These are phyloP conservation scores for Callithrix jacchus DNA, from an alignment of 2,113 vertebrate genomes.

Conservation along the genomic window DNA sequence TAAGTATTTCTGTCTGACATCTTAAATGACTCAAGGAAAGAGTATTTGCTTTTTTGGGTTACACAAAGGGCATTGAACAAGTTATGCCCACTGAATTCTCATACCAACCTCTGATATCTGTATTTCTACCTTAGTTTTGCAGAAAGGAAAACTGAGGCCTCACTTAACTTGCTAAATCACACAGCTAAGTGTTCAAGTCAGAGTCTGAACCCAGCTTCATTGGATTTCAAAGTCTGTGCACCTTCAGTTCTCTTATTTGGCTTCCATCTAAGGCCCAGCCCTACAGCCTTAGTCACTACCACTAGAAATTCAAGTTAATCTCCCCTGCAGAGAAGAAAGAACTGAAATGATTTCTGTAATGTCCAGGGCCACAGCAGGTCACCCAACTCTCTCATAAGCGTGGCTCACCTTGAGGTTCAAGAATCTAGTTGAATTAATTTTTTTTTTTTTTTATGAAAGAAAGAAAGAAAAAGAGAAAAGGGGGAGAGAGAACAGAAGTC, in stretches of 20 bases:
- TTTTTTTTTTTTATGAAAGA: no score
- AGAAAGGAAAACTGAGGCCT: background rate
- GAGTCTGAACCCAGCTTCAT: background rate
- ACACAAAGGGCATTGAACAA: background rate
- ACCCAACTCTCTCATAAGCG: background rate
- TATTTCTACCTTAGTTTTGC: slow-evolving; percentile 15
- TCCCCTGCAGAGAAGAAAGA: background rate
- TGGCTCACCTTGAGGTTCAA: slow-evolving; percentile 28
- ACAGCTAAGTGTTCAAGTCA: background rate
- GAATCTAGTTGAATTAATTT: slow-evolving; percentile 40
- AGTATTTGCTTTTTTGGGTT: background rate
- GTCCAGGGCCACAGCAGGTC: background rate
- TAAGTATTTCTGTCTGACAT: background rate
- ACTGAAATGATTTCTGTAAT: background rate
- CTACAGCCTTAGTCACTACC: background rate
- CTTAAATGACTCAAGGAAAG: background rate
- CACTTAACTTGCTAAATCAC: background rate
- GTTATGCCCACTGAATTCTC: background rate
- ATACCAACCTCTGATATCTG: background rate
- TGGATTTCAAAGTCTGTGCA: background rate
- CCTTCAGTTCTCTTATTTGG: background rate
- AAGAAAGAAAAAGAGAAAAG: no score
- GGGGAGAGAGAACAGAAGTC: no score
- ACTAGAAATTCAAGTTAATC: background rate
- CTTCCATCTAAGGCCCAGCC: background rate